Evolutionary conservation across 2,888 invertebrate species (phyloP).

Genomic region (Notodonta ziczac): DNA sequence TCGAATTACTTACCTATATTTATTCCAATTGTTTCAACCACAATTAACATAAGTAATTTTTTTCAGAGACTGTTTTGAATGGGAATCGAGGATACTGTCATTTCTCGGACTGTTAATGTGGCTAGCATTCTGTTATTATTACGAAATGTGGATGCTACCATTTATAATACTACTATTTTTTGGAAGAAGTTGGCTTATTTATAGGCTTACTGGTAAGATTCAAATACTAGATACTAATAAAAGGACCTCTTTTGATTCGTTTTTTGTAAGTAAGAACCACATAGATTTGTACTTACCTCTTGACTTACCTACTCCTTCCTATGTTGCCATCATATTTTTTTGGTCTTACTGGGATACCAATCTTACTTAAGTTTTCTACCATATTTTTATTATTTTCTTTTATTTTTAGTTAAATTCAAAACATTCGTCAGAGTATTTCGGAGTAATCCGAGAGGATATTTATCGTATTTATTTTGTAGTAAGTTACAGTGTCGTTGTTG

Average conservation of each 20-base stretch:
- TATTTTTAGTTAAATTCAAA: conserved; percentile 62
- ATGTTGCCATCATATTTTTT: not conserved
- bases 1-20: too few species aligned
- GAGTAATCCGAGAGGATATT: conserved; percentile 56
- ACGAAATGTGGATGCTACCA: conserved; percentile 98
- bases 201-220: conserved; percentile 73
- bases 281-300: too few species aligned
- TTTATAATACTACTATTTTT: conserved; percentile 92
- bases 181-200: conserved; percentile 82
- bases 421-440: conserved; percentile 48
- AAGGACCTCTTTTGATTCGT: not conserved
- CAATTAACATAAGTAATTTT: conserved; percentile 13
- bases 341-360: not conserved
- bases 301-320: too few species aligned
- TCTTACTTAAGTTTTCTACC: not conserved
- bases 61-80: conserved; percentile 96
- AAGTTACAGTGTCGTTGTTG: conserved; percentile 51
- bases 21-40: not conserved
- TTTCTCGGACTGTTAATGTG: conserved; percentile 93
- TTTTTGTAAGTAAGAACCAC: conserved; percentile 4
- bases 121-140: conserved; percentile 95
- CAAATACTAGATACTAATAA: not conserved
- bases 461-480: conserved; percentile 61
- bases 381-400: conserved; percentile 16
- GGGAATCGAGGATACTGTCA: conserved; percentile 96